Evolutionary conservation across 2,113 vertebrate species (phyloP), one percentile per base, ranked within the genome.

Genomic region (Lophura nycthemera): DNA sequence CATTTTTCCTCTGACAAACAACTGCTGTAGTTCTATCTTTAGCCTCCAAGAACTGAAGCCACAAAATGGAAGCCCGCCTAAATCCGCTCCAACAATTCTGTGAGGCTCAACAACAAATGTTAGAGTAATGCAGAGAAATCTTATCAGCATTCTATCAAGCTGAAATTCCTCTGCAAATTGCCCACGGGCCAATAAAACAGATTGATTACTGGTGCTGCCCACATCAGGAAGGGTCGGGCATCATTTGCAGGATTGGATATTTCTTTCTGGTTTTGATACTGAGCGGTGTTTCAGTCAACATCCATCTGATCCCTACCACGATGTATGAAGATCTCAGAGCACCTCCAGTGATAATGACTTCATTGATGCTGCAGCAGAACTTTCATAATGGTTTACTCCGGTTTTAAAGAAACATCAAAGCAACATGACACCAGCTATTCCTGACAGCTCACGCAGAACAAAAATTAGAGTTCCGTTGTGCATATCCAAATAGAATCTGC

Each of bases 351-450:
- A 70, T 47, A 30, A 90, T 22, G 17, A 86, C 54, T 93, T 90
- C 94, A 56, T 36, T 71, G 90, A 87, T 43, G 66, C 29, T 20
- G 75, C 73, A 40, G 94, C 79, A 86, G 48, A 84, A 79, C 93
- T 95, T 96, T 82, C 82, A 70, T 84, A 96, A 94, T 40, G 43
- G 88, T 87, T 95, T 87, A 75, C 82, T 71, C 45, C 77, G 81
- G 50, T 95, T 96, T 89, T 95, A 96, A 96, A 95, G 95, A 88
- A 95, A 91, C 95, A 94, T 95, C 94, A 96, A 96, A 97, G 96
- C 93, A 54, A 83, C 70, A 6, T 38, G 95, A 94, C 74, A 92
- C 88, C 63, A 57, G 88, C 80, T 78, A 75, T 52, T 64, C 78
- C 84, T 94, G 95, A 95, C 89, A 88, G 93, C 94, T 97, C 97